phyloP scores from a whole-genome alignment of 1,140 invertebrate genomes.

The Monochamus saltuarius region DNA sequence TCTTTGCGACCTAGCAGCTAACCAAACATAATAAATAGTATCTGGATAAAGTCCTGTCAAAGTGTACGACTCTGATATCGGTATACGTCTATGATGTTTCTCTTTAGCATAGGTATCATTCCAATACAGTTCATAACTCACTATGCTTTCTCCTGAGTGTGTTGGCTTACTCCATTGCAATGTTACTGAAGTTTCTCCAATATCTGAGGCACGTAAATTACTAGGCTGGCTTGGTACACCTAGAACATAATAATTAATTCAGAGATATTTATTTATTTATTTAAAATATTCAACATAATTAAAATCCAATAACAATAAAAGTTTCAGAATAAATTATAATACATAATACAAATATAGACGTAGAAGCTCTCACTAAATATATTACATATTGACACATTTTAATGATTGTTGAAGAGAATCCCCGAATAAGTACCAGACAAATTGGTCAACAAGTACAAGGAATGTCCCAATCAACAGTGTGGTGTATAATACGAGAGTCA shows the following conservation, averaged over 20 bases:
- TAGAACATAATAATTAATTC: constrained; percentile 34
- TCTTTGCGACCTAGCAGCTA: constrained; percentile 86
- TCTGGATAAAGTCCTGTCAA: constrained; percentile 89
- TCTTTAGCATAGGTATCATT: constrained; percentile 92
- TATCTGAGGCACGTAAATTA: constrained; percentile 79
- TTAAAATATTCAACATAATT: no score
- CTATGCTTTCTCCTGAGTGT: constrained; percentile 88
- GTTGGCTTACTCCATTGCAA: constrained; percentile 87
- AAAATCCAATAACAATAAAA: no score
- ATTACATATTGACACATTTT: no score
- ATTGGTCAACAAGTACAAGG: no score
- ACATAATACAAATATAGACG: no score
- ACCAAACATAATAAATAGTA: constrained; percentile 94
- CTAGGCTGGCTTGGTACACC: constrained; percentile 93
- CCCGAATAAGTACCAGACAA: no score
- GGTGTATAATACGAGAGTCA: no score
- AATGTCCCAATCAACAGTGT: no score
- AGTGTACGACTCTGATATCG: constrained; percentile 80
- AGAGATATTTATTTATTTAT: no score
- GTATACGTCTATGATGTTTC: constrained; percentile 70
- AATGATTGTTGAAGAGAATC: no score
- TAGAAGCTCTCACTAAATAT: no score
- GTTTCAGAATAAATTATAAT: no score
- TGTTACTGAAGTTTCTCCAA: constrained; percentile 79
- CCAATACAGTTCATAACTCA: constrained; percentile 95